Evolutionary conservation across 2,797 vertebrate genomes (phyloP), one percentile per base, ranked within the genome.

Genomic region (Gephyroberyx darwinii): DNA sequence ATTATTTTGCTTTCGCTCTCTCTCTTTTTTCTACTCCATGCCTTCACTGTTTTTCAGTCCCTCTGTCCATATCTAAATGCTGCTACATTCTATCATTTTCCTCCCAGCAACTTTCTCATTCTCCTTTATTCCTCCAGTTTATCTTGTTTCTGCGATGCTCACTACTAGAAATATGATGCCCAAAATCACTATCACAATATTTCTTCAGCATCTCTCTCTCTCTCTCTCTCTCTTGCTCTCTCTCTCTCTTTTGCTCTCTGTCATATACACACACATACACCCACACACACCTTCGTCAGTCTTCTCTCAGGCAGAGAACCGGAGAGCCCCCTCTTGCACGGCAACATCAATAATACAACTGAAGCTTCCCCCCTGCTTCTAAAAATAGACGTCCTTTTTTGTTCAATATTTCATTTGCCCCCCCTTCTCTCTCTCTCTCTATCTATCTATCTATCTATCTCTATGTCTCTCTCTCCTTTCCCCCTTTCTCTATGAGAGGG

Each of bases 301-400:
- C 53, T 65, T 74, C 65, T 84, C 59, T 78, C 67, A 62, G 66
- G 65, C 67, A 41, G n/a, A 74, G 78, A 79, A 81, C 67, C 59
- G 55, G 63, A 85, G 31, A 80, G 76, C 57, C 84, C 81, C 82
- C 65, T 48, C 80, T 77, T 72, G 43, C 83, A 77, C 72, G 68
- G 68, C 79, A 74, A 65, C 87, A 92, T 92, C 87, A 91, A 92
- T 93, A 92, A 93, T 92, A 91, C 69, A 93, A 80, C 75, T 52
- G 53, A 83, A 88, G 65, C 75, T 72, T 47, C 52, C 69, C 61
- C 81, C 77, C 73, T 81, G 69, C 65, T 63, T 86, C 91, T 86
- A 89, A 88, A 92, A 90, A 87, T 88, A 92, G 74, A 68, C 66
- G 62, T 84, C 48, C 66, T 82, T 86, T 86, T 89, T 82, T 63